A percentile compares a stretch with the other conserved stretches of the same genome.
These are phyloP conservation scores for Scomberomorus guttatus DNA, from an alignment of 2,797 vertebrate species.

Conservation along the genomic window DNA sequence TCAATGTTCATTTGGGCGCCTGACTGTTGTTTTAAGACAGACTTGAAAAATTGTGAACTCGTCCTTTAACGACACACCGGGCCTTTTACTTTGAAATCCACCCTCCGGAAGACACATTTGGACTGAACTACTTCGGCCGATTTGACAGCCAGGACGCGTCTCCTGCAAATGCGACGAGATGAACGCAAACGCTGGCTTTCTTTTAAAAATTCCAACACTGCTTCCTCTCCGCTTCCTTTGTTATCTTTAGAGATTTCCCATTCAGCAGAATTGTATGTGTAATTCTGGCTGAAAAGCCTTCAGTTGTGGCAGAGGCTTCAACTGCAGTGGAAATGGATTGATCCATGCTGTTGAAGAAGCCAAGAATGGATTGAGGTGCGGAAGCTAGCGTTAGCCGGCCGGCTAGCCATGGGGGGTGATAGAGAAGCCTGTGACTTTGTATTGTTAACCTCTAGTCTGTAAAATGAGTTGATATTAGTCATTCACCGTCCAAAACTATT, in stretches of 20 bases:
- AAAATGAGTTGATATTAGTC: slow-evolving; percentile 29
- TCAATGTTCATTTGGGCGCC: too few species aligned
- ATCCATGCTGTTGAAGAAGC: slow-evolving; percentile 41
- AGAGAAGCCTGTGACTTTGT: slow-evolving; percentile 50
- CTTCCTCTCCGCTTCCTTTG: not conserved
- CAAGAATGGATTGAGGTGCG: slow-evolving; percentile 62
- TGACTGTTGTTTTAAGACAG: too few species aligned
- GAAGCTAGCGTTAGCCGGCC: slow-evolving; percentile 64
- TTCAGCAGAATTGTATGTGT: not conserved
- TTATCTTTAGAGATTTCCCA: fast-evolving
- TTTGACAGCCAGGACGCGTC: slow-evolving; percentile 55
- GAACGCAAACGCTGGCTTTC: slow-evolving; percentile 42
- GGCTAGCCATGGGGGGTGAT: slow-evolving; percentile 68
- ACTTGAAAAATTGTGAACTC: too few species aligned
- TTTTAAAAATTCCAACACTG: not conserved
- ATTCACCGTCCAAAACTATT: not conserved
- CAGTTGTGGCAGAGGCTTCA: not conserved
- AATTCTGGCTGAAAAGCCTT: fast-evolving
- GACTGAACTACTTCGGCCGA: not conserved
- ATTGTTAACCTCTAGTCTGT: not conserved
- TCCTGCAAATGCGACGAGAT: slow-evolving; percentile 63
- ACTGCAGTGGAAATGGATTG: slow-evolving; percentile 46
- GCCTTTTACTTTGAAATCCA: slow-evolving; percentile 51
- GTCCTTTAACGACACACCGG: not conserved
- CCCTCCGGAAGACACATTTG: slow-evolving; percentile 18